phyloP scores from a whole-genome alignment of 1,140 invertebrate genomes.

The Chironomus striatipennis region DNA sequence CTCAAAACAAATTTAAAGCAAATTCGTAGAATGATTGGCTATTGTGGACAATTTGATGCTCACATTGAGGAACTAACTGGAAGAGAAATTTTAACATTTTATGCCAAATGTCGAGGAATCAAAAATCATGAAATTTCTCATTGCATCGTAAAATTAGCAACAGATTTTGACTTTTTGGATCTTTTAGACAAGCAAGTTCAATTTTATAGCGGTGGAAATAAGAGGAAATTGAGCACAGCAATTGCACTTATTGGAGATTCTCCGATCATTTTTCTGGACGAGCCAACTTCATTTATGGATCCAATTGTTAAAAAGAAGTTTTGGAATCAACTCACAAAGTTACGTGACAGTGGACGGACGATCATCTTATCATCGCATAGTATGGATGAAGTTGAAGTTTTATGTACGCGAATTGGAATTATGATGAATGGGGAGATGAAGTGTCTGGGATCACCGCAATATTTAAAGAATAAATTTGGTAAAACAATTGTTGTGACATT shows the following conservation, averaged over 20 bases:
- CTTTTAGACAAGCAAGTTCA: conserved; percentile 45
- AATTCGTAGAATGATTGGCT: conserved; percentile 57
- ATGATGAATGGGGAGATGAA: conserved; percentile 79
- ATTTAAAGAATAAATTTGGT: conserved; percentile 53
- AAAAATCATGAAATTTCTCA: conserved; percentile 41
- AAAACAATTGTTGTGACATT: conserved; percentile 42
- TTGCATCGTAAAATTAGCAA: conserved; percentile 39
- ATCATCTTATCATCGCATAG: conserved; percentile 73
- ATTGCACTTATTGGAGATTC: conserved; percentile 85
- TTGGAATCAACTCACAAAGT: conserved; percentile 60
- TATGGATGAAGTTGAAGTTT: conserved; percentile 81
- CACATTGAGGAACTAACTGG: conserved; percentile 72
- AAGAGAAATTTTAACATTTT: conserved; percentile 63
- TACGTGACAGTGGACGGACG: conserved; percentile 54
- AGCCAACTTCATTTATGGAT: conserved; percentile 76
- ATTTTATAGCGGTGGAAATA: conserved; percentile 84
- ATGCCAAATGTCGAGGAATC: conserved; percentile 65
- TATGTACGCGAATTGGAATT: conserved; percentile 75
- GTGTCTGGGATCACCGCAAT: conserved; percentile 58
- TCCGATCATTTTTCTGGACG: conserved; percentile 77
- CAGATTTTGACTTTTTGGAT: conserved; percentile 40
- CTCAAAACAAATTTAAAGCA: conserved; percentile 45
- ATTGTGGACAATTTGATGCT: conserved; percentile 80
- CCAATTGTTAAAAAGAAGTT: conserved; percentile 70
- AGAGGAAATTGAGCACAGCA: conserved; percentile 88